Evolutionary conservation across 2,888 invertebrate genomes (phyloP).

Genomic region (Hoplodrina ambigua): DNA sequence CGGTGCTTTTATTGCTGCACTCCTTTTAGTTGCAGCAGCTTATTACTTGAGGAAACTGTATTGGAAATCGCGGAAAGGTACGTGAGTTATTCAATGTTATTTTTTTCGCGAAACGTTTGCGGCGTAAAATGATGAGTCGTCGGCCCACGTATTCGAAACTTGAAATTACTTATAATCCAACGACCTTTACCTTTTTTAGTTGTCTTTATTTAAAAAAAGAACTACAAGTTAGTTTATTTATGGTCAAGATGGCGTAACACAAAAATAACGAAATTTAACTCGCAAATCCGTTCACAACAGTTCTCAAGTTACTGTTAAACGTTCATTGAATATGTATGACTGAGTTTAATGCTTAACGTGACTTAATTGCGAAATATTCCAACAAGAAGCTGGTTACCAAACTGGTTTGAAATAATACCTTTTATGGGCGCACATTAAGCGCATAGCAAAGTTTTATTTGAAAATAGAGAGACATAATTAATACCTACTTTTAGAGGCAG

Average conservation of each 20-base stretch:
- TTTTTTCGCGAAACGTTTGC: slow-evolving; percentile 31
- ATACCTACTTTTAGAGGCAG: too few species aligned
- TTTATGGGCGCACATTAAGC: slow-evolving; percentile 12
- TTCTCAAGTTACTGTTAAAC: slow-evolving; percentile 61
- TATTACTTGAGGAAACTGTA: slow-evolving; percentile 91
- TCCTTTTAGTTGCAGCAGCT: slow-evolving; percentile 90
- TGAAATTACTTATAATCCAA: slow-evolving; percentile 41
- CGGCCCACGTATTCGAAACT: slow-evolving; percentile 57
- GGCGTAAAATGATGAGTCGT: slow-evolving; percentile 35
- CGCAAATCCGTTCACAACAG: slow-evolving; percentile 38
- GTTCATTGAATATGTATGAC: slow-evolving; percentile 63
- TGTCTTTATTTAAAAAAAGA: slow-evolving; percentile 5
- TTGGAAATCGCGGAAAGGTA: slow-evolving; percentile 91
- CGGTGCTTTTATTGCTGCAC: slow-evolving; percentile 92
- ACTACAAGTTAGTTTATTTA: slow-evolving; percentile 14
- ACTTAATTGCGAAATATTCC: slow-evolving; percentile 64
- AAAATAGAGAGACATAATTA: slow-evolving; percentile 25
- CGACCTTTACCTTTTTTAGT: slow-evolving; percentile 42
- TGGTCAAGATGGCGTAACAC: slow-evolving; percentile 10
- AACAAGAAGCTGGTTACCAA: slow-evolving; percentile 54
- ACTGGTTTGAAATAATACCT: slow-evolving; percentile 59
- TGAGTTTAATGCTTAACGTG: slow-evolving; percentile 61
- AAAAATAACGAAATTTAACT: slow-evolving; percentile 36
- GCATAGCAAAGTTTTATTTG: slow-evolving; percentile 29
- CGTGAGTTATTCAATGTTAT: slow-evolving; percentile 62